A percentile compares a stretch with the other conserved stretches of the same genome.
Conservation (phyloP, 1,140 invertebrate genomes). For the Bombus ignitus region DNA sequence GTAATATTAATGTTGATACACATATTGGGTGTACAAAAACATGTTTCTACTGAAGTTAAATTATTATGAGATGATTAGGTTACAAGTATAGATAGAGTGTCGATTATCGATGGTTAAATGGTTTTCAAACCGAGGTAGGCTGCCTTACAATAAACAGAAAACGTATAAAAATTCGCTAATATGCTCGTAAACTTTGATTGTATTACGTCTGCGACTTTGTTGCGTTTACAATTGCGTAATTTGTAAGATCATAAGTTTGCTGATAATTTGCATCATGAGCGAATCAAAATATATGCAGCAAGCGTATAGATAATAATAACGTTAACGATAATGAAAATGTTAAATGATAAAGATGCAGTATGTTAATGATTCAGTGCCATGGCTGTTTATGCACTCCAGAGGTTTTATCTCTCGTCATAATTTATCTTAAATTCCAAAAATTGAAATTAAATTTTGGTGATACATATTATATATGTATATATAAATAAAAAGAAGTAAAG, state of each 20-base stretch:
- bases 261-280: slow-evolving; percentile 18
- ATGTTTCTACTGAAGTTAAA: slow-evolving; percentile 47
- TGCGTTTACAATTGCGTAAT: slow-evolving; percentile 19
- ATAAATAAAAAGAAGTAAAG: not conserved
- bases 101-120: slow-evolving; percentile 36
- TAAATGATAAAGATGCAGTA: slow-evolving; percentile 9
- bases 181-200: slow-evolving; percentile 33
- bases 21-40: slow-evolving; percentile 47
- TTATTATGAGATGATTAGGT: slow-evolving; percentile 40
- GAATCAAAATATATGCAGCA: slow-evolving; percentile 48
- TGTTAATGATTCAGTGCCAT: slow-evolving; percentile 30
- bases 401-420: slow-evolving; percentile 9
- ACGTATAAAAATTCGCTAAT: slow-evolving; percentile 15
- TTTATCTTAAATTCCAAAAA: not conserved
- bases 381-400: slow-evolving; percentile 1
- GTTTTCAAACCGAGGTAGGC: slow-evolving; percentile 48
- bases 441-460: not conserved
- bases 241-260: slow-evolving; percentile 26
- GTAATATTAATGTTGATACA: slow-evolving; percentile 47
- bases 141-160: slow-evolving; percentile 64
- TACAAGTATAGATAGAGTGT: slow-evolving; percentile 40
- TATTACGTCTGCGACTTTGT: not conserved
- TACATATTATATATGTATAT: not conserved
- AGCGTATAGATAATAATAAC: slow-evolving; percentile 11
- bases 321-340: slow-evolving; percentile 30